phyloP scores from a whole-genome alignment of 2,888 invertebrate species.

The Cephus spinipes region DNA sequence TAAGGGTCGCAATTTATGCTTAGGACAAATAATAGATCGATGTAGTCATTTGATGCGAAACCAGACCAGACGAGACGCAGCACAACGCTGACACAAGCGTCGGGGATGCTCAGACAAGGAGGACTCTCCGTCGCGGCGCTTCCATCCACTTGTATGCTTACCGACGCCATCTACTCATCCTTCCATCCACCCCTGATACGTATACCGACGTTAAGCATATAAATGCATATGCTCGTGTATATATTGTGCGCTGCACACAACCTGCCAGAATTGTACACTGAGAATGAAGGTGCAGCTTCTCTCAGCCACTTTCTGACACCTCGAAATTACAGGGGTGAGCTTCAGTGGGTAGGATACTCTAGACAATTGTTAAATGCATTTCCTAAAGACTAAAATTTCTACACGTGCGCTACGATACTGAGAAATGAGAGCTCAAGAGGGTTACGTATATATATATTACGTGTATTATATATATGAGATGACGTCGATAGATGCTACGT shows the following conservation, averaged over 20 bases:
- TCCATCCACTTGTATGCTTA: slow-evolving; percentile 36
- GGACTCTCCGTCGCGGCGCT: slow-evolving; percentile 37
- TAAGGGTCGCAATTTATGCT: not conserved
- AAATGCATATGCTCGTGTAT: too few species aligned
- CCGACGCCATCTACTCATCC: slow-evolving; percentile 33
- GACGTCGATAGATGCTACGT: too few species aligned
- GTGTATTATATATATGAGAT: too few species aligned
- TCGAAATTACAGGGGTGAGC: slow-evolving; percentile 42
- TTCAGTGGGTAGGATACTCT: slow-evolving; percentile 20
- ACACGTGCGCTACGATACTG: too few species aligned
- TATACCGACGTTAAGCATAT: too few species aligned
- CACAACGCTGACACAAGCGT: slow-evolving; percentile 42
- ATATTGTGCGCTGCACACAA: too few species aligned
- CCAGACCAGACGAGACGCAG: slow-evolving; percentile 8
- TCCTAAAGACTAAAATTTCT: too few species aligned
- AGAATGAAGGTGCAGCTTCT: slow-evolving; percentile 17
- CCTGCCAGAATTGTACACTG: too few species aligned
- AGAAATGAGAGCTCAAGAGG: too few species aligned
- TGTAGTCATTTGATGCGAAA: slow-evolving; percentile 2
- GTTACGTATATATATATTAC: too few species aligned
- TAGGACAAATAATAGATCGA: slow-evolving; percentile 8
- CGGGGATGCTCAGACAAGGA: slow-evolving; percentile 32
- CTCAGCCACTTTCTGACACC: slow-evolving; percentile 47
- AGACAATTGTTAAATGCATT: too few species aligned
- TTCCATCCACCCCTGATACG: not conserved